Evolutionary conservation across 2,888 invertebrate species (phyloP).

Genomic region (Amphipyra tragopoginis): DNA sequence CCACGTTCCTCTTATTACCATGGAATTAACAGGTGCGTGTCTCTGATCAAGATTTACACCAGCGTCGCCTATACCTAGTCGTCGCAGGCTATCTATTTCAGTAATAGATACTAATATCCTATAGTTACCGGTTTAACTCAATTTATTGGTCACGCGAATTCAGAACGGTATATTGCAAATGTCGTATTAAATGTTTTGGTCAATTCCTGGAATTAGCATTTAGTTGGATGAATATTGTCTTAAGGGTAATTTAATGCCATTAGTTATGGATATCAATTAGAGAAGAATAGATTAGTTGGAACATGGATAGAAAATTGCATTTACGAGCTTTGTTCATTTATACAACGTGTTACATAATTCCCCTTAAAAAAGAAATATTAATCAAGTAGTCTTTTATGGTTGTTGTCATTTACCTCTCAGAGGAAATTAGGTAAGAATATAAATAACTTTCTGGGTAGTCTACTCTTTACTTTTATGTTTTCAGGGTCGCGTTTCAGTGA

Average conservation of each 20-base stretch:
- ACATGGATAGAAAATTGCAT: too few relatives aligned
- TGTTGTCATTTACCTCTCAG: too few relatives aligned
- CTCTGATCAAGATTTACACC: constrained; percentile 50
- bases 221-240: not conserved
- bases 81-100: constrained; percentile 44
- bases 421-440: too few relatives aligned
- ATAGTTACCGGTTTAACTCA: constrained; percentile 35
- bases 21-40: constrained; percentile 51
- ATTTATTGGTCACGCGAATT: constrained; percentile 59
- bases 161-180: constrained; percentile 43
- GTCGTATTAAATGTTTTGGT: constrained; percentile 35
- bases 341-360: too few relatives aligned
- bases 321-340: too few relatives aligned
- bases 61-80: constrained; percentile 20
- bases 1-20: constrained; percentile 35
- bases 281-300: too few relatives aligned
- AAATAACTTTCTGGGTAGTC: too few relatives aligned
- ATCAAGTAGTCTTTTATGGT: too few relatives aligned
- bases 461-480: too few relatives aligned
- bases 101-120: constrained; percentile 55
- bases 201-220: constrained; percentile 9
- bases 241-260: not conserved
- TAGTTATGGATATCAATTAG: too few relatives aligned
- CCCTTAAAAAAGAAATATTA: too few relatives aligned
- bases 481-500: too few relatives aligned